These are phyloP conservation scores for Drosophila imparisetae DNA, from an alignment of 2,888 invertebrate genomes.

Conservation along the genomic window DNA sequence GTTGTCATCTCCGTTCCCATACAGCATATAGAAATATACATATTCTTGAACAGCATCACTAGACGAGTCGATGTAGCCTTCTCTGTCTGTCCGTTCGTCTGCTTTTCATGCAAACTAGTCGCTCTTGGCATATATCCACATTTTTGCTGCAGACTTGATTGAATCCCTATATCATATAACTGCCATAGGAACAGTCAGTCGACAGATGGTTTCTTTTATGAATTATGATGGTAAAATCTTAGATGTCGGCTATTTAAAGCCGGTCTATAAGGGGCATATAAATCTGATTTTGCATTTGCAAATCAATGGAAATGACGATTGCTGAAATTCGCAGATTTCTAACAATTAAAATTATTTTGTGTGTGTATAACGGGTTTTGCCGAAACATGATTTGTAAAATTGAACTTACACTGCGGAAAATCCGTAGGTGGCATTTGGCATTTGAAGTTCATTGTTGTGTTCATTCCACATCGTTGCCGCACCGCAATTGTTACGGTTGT, in stretches of 20 bases:
- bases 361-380: neutral
- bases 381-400: neutral
- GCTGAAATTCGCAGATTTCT: neutral
- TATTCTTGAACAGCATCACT: neutral
- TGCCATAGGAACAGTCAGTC: neutral
- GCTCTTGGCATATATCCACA: too few relatives aligned
- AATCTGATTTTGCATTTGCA: neutral
- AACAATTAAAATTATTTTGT: neutral
- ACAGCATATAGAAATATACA: neutral
- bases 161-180: neutral
- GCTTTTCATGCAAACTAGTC: neutral
- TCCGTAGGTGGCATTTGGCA: neutral
- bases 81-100: neutral
- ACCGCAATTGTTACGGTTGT: neutral
- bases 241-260: neutral
- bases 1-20: neutral
- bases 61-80: neutral
- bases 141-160: too few relatives aligned
- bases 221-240: neutral
- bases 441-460: constrained; percentile 2
- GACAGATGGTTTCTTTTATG: neutral
- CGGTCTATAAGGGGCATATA: neutral
- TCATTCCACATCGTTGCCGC: constrained; percentile 4
- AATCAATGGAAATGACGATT: neutral
- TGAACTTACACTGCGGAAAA: neutral